phyloP scores from a whole-genome alignment of 2,888 invertebrate species.

The Acronicta psi region DNA sequence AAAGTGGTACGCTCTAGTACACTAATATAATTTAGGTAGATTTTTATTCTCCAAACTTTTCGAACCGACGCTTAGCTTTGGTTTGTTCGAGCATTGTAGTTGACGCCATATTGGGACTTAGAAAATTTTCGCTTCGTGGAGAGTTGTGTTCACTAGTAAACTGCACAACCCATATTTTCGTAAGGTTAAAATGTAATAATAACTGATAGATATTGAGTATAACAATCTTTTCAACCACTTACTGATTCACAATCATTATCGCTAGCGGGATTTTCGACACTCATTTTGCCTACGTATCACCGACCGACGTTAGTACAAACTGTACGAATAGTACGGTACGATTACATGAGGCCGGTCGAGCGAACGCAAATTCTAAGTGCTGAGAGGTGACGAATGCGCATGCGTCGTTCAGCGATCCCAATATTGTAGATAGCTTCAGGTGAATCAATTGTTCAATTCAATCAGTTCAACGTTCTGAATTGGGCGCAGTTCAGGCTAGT shows the following conservation, averaged over 20 bases:
- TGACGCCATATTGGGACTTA: conserved; percentile 97
- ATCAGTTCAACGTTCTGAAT: conserved; percentile 66
- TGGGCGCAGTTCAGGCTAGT: conserved; percentile 50
- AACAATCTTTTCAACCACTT: conserved; percentile 81
- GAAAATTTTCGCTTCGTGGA: conserved; percentile 87
- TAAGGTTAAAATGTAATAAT: conserved; percentile 42
- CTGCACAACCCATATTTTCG: conserved; percentile 55
- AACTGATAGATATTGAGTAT: conserved; percentile 52
- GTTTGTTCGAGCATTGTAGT: conserved; percentile 89
- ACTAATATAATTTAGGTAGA: conserved; percentile 16
- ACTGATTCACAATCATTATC: conserved; percentile 89
- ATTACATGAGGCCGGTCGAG: conserved; percentile 80
- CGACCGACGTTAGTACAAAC: conserved; percentile 73
- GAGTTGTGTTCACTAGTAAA: conserved; percentile 87
- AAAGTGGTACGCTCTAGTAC: conserved; percentile 16
- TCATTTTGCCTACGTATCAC: conserved; percentile 90
- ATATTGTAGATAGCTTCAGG: conserved; percentile 71
- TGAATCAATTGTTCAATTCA: conserved; percentile 26
- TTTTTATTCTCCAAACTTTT: conserved; percentile 47
- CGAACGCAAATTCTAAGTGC: conserved; percentile 89
- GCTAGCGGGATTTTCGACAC: conserved; percentile 90
- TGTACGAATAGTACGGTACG: conserved; percentile 56
- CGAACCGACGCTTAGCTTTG: conserved; percentile 80
- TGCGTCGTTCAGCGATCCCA: conserved; percentile 82
- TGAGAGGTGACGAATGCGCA: conserved; percentile 89